phyloP scores from a whole-genome alignment of 2,797 vertebrate genomes.

The Rhinophrynus dorsalis region DNA sequence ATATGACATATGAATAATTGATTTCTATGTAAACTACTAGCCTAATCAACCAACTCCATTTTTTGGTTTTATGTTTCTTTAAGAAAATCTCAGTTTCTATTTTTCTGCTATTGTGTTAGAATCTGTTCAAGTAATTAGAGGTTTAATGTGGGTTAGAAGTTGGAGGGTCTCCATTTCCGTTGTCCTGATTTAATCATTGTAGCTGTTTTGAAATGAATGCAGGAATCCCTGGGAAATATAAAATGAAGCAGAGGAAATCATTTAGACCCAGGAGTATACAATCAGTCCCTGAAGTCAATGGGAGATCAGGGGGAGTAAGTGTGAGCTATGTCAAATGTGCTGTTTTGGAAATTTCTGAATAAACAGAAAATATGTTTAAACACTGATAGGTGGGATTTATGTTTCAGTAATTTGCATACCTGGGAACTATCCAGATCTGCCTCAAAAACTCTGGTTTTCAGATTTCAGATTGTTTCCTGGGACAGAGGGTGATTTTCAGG shows the following conservation, averaged over 20 bases:
- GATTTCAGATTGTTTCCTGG: no score
- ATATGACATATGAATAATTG: no score
- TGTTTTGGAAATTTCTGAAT: neutral
- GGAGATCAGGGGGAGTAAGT: constrained; percentile 15
- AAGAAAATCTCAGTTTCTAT: neutral
- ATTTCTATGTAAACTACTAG: no score
- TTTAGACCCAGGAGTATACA: neutral
- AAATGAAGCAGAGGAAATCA: neutral
- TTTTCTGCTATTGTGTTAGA: neutral
- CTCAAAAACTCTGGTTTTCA: no score
- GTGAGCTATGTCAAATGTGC: neutral
- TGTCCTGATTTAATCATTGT: neutral
- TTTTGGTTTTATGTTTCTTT: neutral
- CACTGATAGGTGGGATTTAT: no score
- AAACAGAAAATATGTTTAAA: no score
- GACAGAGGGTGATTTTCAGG: no score
- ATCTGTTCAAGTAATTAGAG: constrained; percentile 20
- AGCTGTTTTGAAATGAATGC: no score
- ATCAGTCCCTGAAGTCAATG: neutral
- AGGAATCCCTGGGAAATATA: constrained; percentile 4
- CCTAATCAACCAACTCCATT: no score
- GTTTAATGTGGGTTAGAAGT: constrained; percentile 3
- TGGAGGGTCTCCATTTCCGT: constrained; percentile 9
- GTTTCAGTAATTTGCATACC: no score
- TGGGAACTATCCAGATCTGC: no score